These are phyloP conservation scores for Eulemur mongoz DNA, from an alignment of 2,797 vertebrate species.

Conservation along the genomic window DNA sequence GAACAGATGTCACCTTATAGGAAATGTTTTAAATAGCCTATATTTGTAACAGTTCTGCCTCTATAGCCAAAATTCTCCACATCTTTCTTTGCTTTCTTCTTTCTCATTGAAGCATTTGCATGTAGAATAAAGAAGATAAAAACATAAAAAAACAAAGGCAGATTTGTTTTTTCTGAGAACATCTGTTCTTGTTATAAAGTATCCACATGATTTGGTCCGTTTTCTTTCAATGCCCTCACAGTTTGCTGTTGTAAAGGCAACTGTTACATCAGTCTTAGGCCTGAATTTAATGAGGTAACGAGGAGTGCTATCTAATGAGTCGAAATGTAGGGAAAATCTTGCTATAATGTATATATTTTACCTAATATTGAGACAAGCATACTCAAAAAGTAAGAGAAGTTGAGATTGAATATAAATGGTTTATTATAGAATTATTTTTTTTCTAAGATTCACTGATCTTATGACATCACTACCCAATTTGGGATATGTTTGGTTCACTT, in stretches of 20 bases:
- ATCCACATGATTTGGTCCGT: background rate
- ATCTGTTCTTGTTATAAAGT: constrained; percentile 56
- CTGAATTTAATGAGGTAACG: background rate
- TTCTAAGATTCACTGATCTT: background rate
- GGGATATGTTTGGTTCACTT: background rate
- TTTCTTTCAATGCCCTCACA: background rate
- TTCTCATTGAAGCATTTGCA: constrained; percentile 33
- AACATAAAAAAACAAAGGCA: constrained; percentile 9
- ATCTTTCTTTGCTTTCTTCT: background rate
- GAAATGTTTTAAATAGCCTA: constrained; percentile 27
- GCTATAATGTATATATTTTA: background rate
- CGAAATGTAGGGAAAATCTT: background rate
- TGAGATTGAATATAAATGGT: background rate
- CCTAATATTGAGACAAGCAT: background rate
- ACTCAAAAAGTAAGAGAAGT: background rate
- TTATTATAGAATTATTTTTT: background rate
- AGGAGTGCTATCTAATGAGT: background rate
- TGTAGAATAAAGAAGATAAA: constrained; percentile 45
- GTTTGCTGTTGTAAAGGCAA: background rate
- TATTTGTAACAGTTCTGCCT: background rate
- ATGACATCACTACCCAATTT: background rate
- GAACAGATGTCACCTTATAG: constrained; percentile 36
- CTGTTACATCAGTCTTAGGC: background rate
- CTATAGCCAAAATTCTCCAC: background rate
- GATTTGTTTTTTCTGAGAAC: constrained; percentile 49